Percentiles rank a stretch among this genome's conserved stretches.
These are phyloP conservation scores for Apogon talboti DNA, from an alignment of 2,797 vertebrate genomes.

Conservation along the genomic window DNA sequence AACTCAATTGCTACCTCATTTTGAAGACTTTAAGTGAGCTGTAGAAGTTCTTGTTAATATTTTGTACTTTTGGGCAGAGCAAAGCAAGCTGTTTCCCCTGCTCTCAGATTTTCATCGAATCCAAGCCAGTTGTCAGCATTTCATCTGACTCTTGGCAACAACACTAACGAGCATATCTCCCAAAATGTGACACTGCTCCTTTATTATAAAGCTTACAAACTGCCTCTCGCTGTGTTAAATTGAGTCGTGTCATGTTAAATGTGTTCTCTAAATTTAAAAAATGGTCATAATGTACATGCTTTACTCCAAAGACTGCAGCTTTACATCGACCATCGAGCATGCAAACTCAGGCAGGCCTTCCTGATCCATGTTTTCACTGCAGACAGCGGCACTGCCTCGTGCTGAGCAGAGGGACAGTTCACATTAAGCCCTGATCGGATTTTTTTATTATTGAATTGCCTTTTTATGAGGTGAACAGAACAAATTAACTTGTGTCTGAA, in stretches of 20 bases:
- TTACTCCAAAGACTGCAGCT: conserved; percentile 34
- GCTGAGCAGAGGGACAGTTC: conserved; percentile 1
- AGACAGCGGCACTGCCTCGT: not conserved
- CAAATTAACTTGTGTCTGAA: conserved; percentile 39
- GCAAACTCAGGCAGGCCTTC: conserved; percentile 23
- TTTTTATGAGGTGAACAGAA: conserved; percentile 46
- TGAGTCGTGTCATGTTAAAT: conserved; percentile 12
- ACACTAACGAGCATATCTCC: not conserved
- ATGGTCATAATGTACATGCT: conserved; percentile 6
- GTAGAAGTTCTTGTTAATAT: not conserved
- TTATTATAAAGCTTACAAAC: conserved; percentile 26
- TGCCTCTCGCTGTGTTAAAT: conserved; percentile 32
- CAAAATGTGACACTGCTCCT: conserved; percentile 26
- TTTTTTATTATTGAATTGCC: conserved; percentile 28
- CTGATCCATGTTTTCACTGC: not conserved
- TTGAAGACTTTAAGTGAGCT: not conserved
- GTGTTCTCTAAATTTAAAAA: conserved; percentile 13
- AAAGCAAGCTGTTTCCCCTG: not conserved
- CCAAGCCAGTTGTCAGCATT: conserved; percentile 4
- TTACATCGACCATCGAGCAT: conserved; percentile 23
- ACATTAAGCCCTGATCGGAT: not conserved
- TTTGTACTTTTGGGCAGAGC: not conserved
- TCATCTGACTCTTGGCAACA: not conserved
- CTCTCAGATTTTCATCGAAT: conserved; percentile 7
- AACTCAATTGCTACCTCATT: too few species aligned